These are phyloP conservation scores for Otus sunia DNA, from an alignment of 2,113 vertebrate species.

Conservation along the genomic window DNA sequence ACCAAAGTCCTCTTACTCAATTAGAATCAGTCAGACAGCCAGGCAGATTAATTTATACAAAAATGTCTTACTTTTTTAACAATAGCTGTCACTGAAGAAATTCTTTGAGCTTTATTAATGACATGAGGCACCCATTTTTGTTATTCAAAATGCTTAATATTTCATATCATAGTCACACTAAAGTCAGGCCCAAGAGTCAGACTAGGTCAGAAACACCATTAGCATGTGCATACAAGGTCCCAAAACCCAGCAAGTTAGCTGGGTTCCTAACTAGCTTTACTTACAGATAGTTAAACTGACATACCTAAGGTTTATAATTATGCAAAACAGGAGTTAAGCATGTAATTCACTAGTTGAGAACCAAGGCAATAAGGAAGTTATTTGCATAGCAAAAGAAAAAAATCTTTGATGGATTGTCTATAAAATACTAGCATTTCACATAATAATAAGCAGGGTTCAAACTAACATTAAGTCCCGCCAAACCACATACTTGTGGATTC, in stretches of 20 bases:
- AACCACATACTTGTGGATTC: constrained; percentile 85
- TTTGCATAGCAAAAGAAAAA: background rate
- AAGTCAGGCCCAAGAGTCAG: background rate
- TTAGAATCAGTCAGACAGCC: background rate
- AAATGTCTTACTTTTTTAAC: background rate
- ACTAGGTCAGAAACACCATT: background rate
- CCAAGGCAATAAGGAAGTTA: constrained; percentile 15
- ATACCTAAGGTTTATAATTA: background rate
- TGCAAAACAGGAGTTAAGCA: background rate
- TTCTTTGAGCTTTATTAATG: constrained; percentile 13
- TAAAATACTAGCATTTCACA: background rate
- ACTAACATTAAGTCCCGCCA: background rate
- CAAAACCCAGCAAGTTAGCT: background rate
- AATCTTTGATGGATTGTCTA: background rate
- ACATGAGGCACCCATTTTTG: background rate
- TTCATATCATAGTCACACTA: background rate
- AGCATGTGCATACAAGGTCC: background rate
- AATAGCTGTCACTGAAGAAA: background rate
- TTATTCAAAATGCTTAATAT: background rate
- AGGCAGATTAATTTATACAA: background rate
- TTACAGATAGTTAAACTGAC: background rate
- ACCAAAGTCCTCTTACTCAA: background rate
- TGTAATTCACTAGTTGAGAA: background rate
- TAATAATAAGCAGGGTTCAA: background rate
- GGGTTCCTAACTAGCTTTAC: background rate